Conservation (phyloP, 1,140 invertebrate species). For the Panagrolaimus sp. region DNA sequence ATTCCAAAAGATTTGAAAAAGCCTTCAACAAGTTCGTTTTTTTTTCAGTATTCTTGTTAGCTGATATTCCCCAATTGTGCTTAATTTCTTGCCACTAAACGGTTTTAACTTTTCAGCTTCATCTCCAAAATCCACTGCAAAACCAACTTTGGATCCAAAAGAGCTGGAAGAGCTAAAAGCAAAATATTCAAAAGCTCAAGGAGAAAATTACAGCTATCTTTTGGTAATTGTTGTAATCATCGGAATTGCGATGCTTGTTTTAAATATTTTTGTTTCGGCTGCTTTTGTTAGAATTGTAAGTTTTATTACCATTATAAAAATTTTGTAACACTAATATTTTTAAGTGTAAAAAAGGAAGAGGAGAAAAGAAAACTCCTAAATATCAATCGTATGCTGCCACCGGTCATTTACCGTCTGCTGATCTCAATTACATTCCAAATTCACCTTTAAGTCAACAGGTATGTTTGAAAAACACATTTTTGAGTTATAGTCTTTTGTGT, state of each 20-base stretch:
- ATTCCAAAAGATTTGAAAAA: slow-evolving; percentile 36
- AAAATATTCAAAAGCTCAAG: not conserved
- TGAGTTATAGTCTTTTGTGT: not conserved
- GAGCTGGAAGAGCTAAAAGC: not conserved
- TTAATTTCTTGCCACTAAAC: no score
- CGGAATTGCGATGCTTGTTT: not conserved
- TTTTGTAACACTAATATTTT: slow-evolving; percentile 21
- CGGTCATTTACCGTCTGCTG: slow-evolving; percentile 33
- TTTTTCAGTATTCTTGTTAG: not conserved
- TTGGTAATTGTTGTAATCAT: not conserved
- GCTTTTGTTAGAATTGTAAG: slow-evolving; percentile 35
- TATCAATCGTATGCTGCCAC: slow-evolving; percentile 50
- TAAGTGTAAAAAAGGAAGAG: slow-evolving; percentile 34
- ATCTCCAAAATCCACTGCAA: not conserved
- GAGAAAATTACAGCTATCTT: not conserved
- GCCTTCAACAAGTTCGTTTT: slow-evolving; percentile 24
- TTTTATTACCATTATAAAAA: not conserved
- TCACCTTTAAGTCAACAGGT: slow-evolving; percentile 37
- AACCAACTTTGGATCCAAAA: slow-evolving; percentile 1
- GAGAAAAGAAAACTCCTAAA: slow-evolving; percentile 48
- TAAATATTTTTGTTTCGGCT: slow-evolving; percentile 7
- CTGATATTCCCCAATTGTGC: no score
- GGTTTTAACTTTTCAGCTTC: slow-evolving; percentile 27
- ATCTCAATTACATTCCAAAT: slow-evolving; percentile 39
- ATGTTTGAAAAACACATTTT: not conserved